These are phyloP conservation scores for Parazoanthus darwini DNA, from an alignment of 92 coral and sea anemone genomes.

Conservation along the genomic window DNA sequence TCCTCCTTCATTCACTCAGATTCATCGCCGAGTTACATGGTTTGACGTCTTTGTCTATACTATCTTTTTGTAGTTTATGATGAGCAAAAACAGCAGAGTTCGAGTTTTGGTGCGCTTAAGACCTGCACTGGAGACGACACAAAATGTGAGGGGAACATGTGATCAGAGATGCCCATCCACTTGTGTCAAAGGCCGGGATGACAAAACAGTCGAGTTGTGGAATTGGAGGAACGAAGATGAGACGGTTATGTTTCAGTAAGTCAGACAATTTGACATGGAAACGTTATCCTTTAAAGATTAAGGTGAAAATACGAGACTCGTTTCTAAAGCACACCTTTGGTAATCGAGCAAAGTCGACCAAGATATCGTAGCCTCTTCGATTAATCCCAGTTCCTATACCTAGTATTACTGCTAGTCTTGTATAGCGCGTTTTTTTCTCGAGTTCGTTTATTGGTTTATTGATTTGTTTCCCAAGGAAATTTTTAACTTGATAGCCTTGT, in stretches of 20 bases:
- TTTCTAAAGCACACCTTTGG: not conserved
- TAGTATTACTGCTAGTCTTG: too few species aligned
- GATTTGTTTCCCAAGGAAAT: too few species aligned
- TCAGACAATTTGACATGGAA: not conserved
- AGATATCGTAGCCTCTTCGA: too few species aligned
- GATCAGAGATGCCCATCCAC: not conserved
- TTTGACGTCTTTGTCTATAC: not conserved
- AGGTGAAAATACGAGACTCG: not conserved
- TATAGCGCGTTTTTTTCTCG: not conserved
- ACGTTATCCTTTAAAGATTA: too few species aligned
- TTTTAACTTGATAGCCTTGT: too few species aligned
- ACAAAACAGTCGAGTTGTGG: not conserved
- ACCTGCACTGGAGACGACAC: not conserved
- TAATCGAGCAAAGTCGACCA: too few species aligned
- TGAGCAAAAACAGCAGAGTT: not conserved
- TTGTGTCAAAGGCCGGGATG: not conserved
- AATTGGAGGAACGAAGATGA: slow-evolving; percentile 27
- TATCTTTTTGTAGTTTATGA: not conserved
- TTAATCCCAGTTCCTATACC: too few species aligned
- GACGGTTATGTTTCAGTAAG: slow-evolving; percentile 8
- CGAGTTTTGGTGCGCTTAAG: not conserved
- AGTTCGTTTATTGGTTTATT: not conserved
- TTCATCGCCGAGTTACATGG: too few species aligned
- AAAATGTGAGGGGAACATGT: not conserved
- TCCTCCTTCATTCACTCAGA: too few species aligned